Base-by-base conservation (phyloP, 2,888 invertebrate genomes). In the Mechanitis mazaeus region DNA sequence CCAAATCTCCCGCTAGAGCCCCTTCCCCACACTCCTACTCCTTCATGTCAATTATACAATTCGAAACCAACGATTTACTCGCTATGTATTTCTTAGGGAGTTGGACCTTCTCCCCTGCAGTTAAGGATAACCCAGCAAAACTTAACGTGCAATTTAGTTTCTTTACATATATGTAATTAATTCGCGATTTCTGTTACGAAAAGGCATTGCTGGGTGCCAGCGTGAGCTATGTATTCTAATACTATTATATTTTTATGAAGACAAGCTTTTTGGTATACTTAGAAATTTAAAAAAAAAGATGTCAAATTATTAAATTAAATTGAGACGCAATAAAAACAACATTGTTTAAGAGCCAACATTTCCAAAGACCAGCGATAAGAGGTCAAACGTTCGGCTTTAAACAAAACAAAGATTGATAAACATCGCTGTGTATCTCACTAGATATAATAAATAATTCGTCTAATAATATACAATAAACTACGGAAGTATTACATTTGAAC, bases 1-100 rank as follows among this genome's bases (percentile, higher is more conserved):
- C 89, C 89, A 84, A 88, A 89, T 87, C 86, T 87, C 84, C 84
- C 82, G 84, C 83, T 80, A 77, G 77, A 76, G 78, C 78, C 83
- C 76, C 65, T 69, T 69, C 79, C 69, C 65, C 66, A 63, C 69
- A 62, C 66, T 60, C 78, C 75, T 77, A 75, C 79, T 79, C 78
- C 79, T 75, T 75, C 60, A 60, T 76, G 75, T 77, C 84, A 82
- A 84, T 84, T 85, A 85, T 82, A 77, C 74, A 77, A 76, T 80
- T 76, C 77, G 78, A 81, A 81, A 78, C 79, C 78, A 76, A 79
- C 75, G 74, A 72, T 69, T 73, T 69, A 78, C 71, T 76, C 68
- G 71, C 72, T 69, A 74, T 73, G 75, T 78, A 81, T 75, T 77
- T 78, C 81, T 78, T 68, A 71, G 69, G 66, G 71, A 66, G 68